phyloP scores from a whole-genome alignment of 1,140 invertebrate genomes.

The Medauroidea extradentata region DNA sequence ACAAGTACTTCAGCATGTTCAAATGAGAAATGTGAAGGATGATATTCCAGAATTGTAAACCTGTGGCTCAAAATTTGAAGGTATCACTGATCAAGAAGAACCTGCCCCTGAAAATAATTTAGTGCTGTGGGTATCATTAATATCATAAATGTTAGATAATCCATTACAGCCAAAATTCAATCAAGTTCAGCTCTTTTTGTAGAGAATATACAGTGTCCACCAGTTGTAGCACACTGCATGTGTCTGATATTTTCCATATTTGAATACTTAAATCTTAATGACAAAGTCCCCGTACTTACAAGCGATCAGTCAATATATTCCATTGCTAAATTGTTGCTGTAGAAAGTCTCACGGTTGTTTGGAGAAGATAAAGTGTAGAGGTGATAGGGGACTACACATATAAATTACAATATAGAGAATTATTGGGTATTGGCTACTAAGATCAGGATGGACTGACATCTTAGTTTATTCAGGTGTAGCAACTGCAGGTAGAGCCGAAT shows the following conservation, averaged over 20 bases:
- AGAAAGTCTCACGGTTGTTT: constrained; percentile 24
- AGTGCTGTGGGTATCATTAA: neutral
- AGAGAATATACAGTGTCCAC: neutral
- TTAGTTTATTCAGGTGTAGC: constrained; percentile 18
- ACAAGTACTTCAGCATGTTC: neutral
- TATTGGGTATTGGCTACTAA: too few species aligned
- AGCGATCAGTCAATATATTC: constrained; percentile 26
- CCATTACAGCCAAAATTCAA: too few species aligned
- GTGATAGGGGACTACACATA: constrained; percentile 29
- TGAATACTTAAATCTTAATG: constrained; percentile 1
- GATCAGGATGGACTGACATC: constrained; percentile 3
- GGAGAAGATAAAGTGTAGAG: constrained; percentile 26
- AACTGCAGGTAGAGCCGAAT: constrained; percentile 17
- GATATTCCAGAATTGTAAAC: neutral
- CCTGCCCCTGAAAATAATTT: neutral
- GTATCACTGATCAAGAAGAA: too few species aligned
- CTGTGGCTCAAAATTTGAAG: too few species aligned
- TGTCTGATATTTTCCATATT: neutral
- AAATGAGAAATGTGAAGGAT: neutral
- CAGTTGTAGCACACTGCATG: constrained; percentile 1
- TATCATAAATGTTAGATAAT: too few species aligned
- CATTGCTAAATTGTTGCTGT: constrained; percentile 28
- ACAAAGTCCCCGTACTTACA: constrained; percentile 10
- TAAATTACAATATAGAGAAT: constrained; percentile 18
- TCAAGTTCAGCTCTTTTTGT: neutral